Percentiles rank a stretch among this genome's conserved stretches.
phyloP scores from a whole-genome alignment of 1,140 invertebrate genomes.

The Gonatopus flavifemur region DNA sequence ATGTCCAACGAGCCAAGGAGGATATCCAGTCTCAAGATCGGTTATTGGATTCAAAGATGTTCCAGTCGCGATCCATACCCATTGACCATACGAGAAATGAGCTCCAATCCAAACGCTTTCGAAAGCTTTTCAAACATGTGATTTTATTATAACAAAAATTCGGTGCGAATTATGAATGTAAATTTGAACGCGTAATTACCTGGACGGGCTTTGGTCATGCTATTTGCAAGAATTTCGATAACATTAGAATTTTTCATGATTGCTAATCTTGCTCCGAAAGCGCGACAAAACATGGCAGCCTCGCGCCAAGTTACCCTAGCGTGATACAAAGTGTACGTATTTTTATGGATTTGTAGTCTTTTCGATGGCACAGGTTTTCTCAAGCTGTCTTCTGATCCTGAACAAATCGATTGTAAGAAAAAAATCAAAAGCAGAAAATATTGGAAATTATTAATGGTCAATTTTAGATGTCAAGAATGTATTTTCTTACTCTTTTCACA shows the following conservation, averaged over 20 bases:
- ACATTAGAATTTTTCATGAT: slow-evolving; percentile 26
- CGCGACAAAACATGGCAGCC: slow-evolving; percentile 29
- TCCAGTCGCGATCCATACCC: slow-evolving; percentile 35
- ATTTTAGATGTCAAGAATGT: background rate
- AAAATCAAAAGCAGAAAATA: background rate
- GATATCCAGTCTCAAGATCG: slow-evolving; percentile 27
- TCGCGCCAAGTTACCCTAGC: slow-evolving; percentile 32
- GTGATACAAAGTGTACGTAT: slow-evolving; percentile 31
- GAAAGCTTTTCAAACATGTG: slow-evolving; percentile 25
- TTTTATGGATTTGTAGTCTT: slow-evolving; percentile 28
- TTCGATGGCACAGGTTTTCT: slow-evolving; percentile 29
- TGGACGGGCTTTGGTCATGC: slow-evolving; percentile 36
- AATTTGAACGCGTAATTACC: slow-evolving; percentile 17
- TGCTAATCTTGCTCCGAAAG: slow-evolving; percentile 29
- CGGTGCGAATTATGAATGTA: no score
- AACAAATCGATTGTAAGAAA: background rate
- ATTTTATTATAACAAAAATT: slow-evolving; percentile 7
- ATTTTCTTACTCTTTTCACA: slow-evolving; percentile 31
- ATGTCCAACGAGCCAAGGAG: slow-evolving; percentile 33
- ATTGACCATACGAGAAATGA: slow-evolving; percentile 30
- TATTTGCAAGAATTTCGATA: slow-evolving; percentile 26
- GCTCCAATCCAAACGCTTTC: slow-evolving; percentile 38
- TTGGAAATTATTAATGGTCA: background rate
- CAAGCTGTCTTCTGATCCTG: slow-evolving; percentile 18
- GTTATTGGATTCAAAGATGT: slow-evolving; percentile 22